Percentiles rank a stretch among this genome's conserved stretches.
These are phyloP conservation scores for Pomatostomus ruficeps DNA, from an alignment of 2,113 vertebrate species.

Conservation along the genomic window DNA sequence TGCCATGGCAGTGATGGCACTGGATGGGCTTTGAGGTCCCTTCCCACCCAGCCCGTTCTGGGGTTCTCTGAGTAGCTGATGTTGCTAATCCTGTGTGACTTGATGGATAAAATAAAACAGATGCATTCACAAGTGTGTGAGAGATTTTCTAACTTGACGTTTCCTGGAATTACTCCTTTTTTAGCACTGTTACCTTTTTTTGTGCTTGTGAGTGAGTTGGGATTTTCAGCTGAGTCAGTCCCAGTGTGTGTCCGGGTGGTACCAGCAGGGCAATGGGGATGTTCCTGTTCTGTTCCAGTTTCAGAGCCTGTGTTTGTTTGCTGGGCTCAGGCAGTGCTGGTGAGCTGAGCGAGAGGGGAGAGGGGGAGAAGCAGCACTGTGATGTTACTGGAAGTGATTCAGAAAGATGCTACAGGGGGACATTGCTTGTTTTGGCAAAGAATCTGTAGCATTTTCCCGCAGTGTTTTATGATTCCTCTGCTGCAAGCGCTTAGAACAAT, in stretches of 20 bases:
- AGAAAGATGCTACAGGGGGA: neutral
- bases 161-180: neutral
- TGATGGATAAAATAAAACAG: neutral
- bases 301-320: neutral
- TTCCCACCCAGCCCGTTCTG: neutral
- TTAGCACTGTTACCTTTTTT: neutral
- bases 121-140: neutral
- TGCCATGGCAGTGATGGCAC: neutral
- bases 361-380: neutral
- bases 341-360: neutral
- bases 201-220: fast-evolving
- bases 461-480: neutral
- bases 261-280: neutral
- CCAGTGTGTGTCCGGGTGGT: no score
- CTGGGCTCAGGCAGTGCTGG: neutral
- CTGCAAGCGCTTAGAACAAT: neutral
- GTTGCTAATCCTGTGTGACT: fast-evolving
- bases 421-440: neutral
- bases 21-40: fast-evolving
- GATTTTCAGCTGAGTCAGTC: neutral
- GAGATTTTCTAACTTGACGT: neutral
- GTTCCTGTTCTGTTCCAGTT: neutral
- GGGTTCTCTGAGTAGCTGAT: neutral
- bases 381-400: neutral
- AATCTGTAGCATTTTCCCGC: neutral